A percentile compares a stretch with the other conserved stretches of the same genome.
Evolutionary conservation across 2,797 vertebrate species (phyloP).

Genomic region (Lepilemur septentrionalis): DNA sequence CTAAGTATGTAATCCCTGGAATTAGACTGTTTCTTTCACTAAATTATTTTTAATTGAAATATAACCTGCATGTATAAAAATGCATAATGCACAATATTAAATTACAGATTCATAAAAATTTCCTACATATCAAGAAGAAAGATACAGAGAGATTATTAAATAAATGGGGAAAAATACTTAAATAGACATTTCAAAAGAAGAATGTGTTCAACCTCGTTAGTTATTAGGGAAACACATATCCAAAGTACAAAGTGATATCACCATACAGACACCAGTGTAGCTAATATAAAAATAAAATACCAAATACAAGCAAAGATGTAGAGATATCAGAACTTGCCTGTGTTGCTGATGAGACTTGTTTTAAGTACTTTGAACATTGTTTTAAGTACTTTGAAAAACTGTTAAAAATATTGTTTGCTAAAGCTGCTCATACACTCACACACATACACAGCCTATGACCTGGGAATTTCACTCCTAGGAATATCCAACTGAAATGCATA

Average conservation of each 20-base stretch:
- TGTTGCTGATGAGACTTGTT: background rate
- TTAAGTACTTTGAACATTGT: background rate
- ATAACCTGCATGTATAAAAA: background rate
- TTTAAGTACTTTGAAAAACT: background rate
- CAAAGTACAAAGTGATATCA: background rate
- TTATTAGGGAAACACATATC: background rate
- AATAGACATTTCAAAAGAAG: background rate
- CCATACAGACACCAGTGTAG: background rate
- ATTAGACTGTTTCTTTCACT: background rate
- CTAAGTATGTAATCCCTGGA: background rate
- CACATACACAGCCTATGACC: background rate
- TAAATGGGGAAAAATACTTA: background rate
- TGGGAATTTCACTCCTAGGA: background rate
- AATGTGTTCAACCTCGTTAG: background rate
- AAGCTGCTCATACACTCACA: background rate
- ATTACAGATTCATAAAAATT: background rate
- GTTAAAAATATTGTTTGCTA: background rate
- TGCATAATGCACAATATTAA: background rate
- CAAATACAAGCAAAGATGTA: background rate
- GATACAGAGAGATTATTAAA: background rate
- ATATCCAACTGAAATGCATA: background rate
- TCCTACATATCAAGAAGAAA: background rate
- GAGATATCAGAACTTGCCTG: background rate
- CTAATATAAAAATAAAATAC: background rate
- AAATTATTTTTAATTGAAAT: conserved; percentile 29